Evolutionary conservation across 2,113 vertebrate species (phyloP).

Genomic region (Mus pahari): DNA sequence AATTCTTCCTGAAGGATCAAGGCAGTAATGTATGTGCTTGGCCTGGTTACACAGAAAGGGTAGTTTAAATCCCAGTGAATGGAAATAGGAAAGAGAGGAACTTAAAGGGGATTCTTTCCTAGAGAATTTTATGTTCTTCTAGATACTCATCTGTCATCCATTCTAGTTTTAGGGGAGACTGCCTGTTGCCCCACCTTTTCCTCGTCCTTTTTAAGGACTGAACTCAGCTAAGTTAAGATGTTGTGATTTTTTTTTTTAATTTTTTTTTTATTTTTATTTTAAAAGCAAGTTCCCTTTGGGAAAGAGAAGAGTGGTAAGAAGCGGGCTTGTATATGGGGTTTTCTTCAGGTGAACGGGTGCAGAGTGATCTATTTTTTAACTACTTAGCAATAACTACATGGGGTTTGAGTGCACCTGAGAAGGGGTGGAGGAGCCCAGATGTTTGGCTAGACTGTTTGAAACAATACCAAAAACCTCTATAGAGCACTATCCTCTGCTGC

Average conservation of each 20-base stretch:
- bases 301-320: background rate
- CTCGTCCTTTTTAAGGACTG: slow-evolving; percentile 60
- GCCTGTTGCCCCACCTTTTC: slow-evolving; percentile 2
- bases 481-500: slow-evolving; percentile 67
- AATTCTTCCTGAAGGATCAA: slow-evolving; percentile 46
- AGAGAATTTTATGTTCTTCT: slow-evolving; percentile 50
- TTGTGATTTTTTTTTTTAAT: slow-evolving; percentile 31
- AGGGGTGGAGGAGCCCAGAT: background rate
- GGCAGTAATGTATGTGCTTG: background rate
- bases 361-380: slow-evolving; percentile 49
- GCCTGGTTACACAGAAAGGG: background rate
- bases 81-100: slow-evolving; percentile 28
- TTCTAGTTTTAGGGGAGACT: slow-evolving; percentile 36
- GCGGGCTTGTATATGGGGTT: background rate
- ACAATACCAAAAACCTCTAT: slow-evolving; percentile 77
- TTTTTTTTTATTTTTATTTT: slow-evolving; percentile 55
- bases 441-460: slow-evolving; percentile 70
- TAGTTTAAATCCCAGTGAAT: background rate
- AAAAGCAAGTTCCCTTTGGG: slow-evolving; percentile 20
- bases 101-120: slow-evolving; percentile 49
- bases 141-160: background rate
- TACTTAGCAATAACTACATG: slow-evolving; percentile 73
- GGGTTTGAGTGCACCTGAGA: background rate
- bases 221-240: slow-evolving; percentile 36
- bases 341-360: slow-evolving; percentile 44